A percentile compares a stretch with the other conserved stretches of the same genome.
Conservation (phyloP, 2,113 vertebrate genomes). For the Pipa parva region DNA sequence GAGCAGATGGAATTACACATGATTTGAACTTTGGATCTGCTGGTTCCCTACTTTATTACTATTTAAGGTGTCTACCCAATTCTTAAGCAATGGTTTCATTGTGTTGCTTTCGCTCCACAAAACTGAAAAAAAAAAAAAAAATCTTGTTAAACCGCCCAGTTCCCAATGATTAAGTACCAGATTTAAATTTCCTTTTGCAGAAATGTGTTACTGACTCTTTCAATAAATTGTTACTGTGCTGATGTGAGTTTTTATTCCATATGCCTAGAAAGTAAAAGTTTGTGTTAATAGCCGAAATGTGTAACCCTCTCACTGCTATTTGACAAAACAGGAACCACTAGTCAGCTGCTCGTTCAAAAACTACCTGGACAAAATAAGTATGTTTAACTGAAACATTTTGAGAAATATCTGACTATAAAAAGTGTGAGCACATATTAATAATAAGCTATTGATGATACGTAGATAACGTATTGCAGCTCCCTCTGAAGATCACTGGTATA, state of each 20-base stretch:
- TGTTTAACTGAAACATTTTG: too few species aligned
- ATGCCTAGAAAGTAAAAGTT: not conserved
- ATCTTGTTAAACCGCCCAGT: constrained; percentile 50
- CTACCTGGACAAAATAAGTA: too few species aligned
- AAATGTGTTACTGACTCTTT: not conserved
- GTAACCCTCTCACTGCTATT: not conserved
- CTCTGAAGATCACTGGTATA: too few species aligned
- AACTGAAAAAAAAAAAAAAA: constrained; percentile 54
- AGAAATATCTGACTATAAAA: too few species aligned
- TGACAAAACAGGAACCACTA: too few species aligned
- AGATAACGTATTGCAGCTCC: too few species aligned
- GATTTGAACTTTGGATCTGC: constrained; percentile 21
- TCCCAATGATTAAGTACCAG: constrained; percentile 50
- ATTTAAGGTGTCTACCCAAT: constrained; percentile 42
- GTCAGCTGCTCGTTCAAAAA: too few species aligned
- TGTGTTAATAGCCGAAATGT: not conserved
- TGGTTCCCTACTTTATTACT: constrained; percentile 49
- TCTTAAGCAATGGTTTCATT: constrained; percentile 44
- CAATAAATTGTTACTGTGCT: constrained; percentile 3
- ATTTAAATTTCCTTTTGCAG: constrained; percentile 47
- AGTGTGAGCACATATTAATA: too few species aligned
- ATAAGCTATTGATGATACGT: too few species aligned
- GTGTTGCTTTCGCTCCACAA: constrained; percentile 41
- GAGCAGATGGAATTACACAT: constrained; percentile 53
- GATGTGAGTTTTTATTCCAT: constrained; percentile 8